Conservation (phyloP, 2,113 vertebrate genomes). For the Nymphicus hollandicus region DNA sequence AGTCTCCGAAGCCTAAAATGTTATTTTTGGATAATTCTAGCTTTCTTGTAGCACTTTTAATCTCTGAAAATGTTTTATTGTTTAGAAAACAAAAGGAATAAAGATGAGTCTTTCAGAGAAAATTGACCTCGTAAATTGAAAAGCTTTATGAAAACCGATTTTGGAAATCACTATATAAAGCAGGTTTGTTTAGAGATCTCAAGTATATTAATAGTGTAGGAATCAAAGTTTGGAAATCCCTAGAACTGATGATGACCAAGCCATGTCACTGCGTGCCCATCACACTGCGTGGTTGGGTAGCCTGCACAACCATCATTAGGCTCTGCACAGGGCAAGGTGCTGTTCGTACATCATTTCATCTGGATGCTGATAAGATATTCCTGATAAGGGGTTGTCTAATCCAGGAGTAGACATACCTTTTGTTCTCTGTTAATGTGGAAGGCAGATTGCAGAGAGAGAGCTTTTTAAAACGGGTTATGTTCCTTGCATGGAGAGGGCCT, state of each 20-base stretch:
- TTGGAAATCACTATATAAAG: not conserved
- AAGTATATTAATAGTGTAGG: not conserved
- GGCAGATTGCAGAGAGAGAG: not conserved
- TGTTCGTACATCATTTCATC: accelerated
- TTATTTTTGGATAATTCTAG: not conserved
- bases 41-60: not conserved
- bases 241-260: not conserved
- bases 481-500: not conserved
- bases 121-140: not conserved
- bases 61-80: not conserved
- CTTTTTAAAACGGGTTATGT: not conserved
- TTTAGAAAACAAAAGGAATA: not conserved
- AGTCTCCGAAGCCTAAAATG: not conserved
- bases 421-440: not conserved
- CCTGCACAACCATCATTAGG: not conserved
- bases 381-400: not conserved
- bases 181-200: not conserved
- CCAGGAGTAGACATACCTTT: not conserved
- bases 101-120: not conserved
- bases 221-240: not conserved
- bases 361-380: not conserved
- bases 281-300: accelerated
- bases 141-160: not conserved
- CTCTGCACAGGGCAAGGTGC: not conserved
- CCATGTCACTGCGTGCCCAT: accelerated